Evolutionary conservation across 2,113 vertebrate genomes (phyloP), one percentile per base, ranked within the genome.

Genomic region (Octodon degus): DNA sequence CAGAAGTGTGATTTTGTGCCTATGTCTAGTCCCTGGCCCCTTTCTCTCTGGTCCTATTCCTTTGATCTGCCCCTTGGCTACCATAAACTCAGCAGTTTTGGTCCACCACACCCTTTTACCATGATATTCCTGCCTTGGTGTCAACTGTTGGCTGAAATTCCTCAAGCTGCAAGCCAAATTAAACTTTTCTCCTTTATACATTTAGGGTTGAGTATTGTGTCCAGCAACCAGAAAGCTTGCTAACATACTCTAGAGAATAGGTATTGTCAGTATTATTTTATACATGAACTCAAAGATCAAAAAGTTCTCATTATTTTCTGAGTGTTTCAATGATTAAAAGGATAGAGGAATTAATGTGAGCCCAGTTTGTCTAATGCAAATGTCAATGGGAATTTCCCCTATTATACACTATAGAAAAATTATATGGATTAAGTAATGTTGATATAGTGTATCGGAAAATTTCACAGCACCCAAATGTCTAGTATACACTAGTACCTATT

Each of bases 381-480:
- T 92, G 13, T 74, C 10, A 81, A 0, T 74, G 12, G 5, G 58
- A 10, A 87, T 91, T 77, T 4, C 2, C 12, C 58, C 7, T 72
- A 47, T 94, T 95, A 85, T 1, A 62, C 55, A 74, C 3, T 68
- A 72, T 32, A 89, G 50, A 76, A 95, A 94, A 95, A 84, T 87
- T 40, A 76, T 7, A 47, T 65, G 37, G 50, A 81, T 50, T 80
- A 92, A 50, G 14, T 82, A 62, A 83, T 79, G 19, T 89, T 91
- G 22, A 14, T 22, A 43, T 34, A 40, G 12, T 11, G 62, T 50
- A 81, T 72, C 60, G 89, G 62, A 74, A 90, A 92, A 90, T 20
- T 72, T 74, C 16, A 53, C 32, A 80, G 84, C 83, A 37, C 40
- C 58, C 12, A 88, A 90, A 40, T 93, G 47, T 84, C 72, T 53